A percentile compares a stretch with the other conserved stretches of the same genome.
Evolutionary conservation across 2,113 vertebrate species (phyloP).

Genomic region (Phrynocephalus versicolor): DNA sequence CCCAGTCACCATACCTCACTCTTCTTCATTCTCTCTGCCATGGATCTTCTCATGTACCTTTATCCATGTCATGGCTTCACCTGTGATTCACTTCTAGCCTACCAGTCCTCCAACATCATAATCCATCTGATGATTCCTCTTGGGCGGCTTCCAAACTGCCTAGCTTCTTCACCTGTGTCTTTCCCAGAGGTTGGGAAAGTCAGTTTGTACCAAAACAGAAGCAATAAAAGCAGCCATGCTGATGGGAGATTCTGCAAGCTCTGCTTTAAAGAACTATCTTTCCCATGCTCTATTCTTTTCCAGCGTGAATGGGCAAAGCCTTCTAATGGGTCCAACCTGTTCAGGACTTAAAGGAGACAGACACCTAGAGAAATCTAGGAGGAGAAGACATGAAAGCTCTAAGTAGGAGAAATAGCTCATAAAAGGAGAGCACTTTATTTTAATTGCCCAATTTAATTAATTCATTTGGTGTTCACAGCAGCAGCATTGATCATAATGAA

Average conservation of each 20-base stretch:
- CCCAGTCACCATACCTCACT: neutral
- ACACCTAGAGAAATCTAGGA: slow-evolving; percentile 12
- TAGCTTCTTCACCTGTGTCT: too few relatives aligned
- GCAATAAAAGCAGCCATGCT: too few relatives aligned
- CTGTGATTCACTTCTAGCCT: neutral
- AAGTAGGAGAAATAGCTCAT: slow-evolving; percentile 41
- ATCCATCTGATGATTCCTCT: too few relatives aligned
- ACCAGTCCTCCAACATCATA: neutral
- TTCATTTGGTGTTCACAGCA: slow-evolving; percentile 34
- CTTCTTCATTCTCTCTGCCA: too few relatives aligned
- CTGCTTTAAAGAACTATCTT: too few relatives aligned
- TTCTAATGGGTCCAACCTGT: neutral
- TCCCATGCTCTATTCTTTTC: too few relatives aligned
- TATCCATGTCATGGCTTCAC: neutral
- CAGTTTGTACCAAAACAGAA: too few relatives aligned
- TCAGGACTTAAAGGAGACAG: neutral
- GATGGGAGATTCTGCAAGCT: too few relatives aligned
- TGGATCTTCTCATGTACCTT: neutral
- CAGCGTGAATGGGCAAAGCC: too few relatives aligned
- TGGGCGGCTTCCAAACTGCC: too few relatives aligned
- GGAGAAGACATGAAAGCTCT: slow-evolving; percentile 27
- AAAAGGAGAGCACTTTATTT: slow-evolving; percentile 32
- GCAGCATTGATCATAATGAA: slow-evolving; percentile 43
- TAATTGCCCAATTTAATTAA: slow-evolving; percentile 39
- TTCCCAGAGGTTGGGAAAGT: too few relatives aligned